Conservation (phyloP, 2,113 vertebrate genomes). For the Proterorhinus semilunaris region DNA sequence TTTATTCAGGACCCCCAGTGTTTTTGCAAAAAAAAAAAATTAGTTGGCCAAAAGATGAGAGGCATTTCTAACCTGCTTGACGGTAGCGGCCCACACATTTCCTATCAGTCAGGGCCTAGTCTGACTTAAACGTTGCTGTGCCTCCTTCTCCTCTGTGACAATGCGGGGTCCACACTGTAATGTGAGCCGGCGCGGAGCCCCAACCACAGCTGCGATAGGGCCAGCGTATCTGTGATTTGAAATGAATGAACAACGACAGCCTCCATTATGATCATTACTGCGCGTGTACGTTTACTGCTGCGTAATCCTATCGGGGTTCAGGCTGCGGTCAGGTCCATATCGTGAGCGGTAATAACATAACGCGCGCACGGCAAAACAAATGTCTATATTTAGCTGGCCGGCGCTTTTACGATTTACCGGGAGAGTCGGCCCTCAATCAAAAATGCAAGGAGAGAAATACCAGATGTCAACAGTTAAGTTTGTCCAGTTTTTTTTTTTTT, state of each 20-base stretch:
- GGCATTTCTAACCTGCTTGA: neutral
- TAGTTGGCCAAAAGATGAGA: neutral
- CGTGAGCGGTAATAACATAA: slow-evolving; percentile 49
- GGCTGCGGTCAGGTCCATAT: slow-evolving; percentile 45
- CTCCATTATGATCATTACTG: slow-evolving; percentile 51
- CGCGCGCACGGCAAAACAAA: slow-evolving; percentile 54
- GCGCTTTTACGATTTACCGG: slow-evolving; percentile 51
- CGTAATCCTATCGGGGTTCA: slow-evolving; percentile 48
- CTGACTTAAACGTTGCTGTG: neutral
- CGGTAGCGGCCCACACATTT: too few species aligned
- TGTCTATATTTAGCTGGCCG: slow-evolving; percentile 63
- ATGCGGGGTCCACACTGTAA: slow-evolving; percentile 27
- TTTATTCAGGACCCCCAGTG: too few species aligned
- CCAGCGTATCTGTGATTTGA: slow-evolving; percentile 25
- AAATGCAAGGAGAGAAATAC: slow-evolving; percentile 73
- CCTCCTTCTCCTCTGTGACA: slow-evolving; percentile 11
- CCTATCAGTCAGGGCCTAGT: too few species aligned
- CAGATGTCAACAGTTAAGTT: slow-evolving; percentile 83
- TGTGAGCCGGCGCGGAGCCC: slow-evolving; percentile 21
- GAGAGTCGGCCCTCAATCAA: slow-evolving; percentile 70
- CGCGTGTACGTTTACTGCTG: slow-evolving; percentile 20
- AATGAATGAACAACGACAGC: slow-evolving; percentile 47
- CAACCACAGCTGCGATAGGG: slow-evolving; percentile 36
- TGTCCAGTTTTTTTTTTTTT: slow-evolving; percentile 68
- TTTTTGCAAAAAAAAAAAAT: too few species aligned